Conservation (phyloP, 2,888 invertebrate genomes). For the Drosophila basisetae region DNA sequence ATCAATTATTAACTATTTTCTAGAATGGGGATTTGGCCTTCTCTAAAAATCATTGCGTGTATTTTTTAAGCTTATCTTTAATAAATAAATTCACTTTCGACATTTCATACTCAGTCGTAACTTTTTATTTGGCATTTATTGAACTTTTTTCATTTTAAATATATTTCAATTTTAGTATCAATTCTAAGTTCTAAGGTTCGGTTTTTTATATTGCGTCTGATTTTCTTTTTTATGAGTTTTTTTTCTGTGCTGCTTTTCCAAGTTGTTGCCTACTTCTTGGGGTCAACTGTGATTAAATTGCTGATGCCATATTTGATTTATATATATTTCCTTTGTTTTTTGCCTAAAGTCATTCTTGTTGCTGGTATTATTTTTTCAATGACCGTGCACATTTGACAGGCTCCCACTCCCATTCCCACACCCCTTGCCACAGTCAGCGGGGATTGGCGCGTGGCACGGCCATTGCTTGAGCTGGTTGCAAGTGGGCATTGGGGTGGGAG, state of each 20-base stretch:
- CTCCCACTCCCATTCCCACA: background rate
- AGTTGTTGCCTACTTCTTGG: background rate
- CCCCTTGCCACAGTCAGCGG: background rate
- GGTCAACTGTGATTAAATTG: constrained; percentile 6
- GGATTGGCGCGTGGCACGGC: constrained; percentile 5
- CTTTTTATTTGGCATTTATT: background rate
- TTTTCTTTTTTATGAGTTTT: background rate
- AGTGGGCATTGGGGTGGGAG: background rate
- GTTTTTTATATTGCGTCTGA: background rate
- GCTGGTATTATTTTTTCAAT: constrained; percentile 21
- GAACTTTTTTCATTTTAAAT: background rate
- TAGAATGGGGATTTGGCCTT: background rate
- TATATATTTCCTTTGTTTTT: background rate
- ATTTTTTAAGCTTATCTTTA: background rate
- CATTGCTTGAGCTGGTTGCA: background rate
- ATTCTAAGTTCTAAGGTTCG: background rate
- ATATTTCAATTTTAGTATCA: background rate
- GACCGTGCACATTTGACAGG: constrained; percentile 38
- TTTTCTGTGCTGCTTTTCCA: background rate
- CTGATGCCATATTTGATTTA: constrained; percentile 14
- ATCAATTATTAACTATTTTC: background rate
- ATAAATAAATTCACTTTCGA: background rate
- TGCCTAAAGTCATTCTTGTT: background rate
- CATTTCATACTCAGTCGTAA: background rate
- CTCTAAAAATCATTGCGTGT: too few relatives aligned